Evolutionary conservation across 2,113 vertebrate species (phyloP).

Genomic region (Crotalus horridus): DNA sequence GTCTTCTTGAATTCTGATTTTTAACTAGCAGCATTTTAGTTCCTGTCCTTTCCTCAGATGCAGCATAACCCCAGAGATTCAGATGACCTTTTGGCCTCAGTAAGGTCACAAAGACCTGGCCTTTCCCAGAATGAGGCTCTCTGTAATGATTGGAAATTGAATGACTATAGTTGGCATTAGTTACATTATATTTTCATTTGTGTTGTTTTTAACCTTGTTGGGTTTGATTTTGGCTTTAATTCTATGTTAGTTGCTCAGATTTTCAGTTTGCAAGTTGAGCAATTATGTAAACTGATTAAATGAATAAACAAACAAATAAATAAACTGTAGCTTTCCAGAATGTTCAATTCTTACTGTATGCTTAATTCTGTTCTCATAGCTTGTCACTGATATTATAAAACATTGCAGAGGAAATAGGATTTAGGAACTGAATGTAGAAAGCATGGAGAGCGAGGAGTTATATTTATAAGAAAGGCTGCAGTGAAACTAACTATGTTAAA

Average conservation of each 20-base stretch:
- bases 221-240: neutral
- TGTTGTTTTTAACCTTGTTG: neutral
- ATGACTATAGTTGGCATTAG: neutral
- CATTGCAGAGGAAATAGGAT: neutral
- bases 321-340: neutral
- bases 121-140: neutral
- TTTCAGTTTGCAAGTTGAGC: neutral
- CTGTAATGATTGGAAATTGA: neutral
- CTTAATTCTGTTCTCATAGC: neutral
- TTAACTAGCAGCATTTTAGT: neutral
- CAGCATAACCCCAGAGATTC: neutral
- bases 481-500: neutral
- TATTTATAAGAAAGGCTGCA: neutral
- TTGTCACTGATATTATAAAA: neutral
- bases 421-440: neutral
- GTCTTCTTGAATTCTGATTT: neutral
- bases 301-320: neutral
- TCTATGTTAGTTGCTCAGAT: neutral
- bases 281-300: neutral
- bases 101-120: neutral
- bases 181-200: neutral
- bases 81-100: too few species aligned
- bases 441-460: neutral
- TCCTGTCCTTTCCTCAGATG: neutral
- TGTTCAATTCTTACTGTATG: neutral